Conservation (phyloP, 2,888 invertebrate species). For the Cheilosia soror region DNA sequence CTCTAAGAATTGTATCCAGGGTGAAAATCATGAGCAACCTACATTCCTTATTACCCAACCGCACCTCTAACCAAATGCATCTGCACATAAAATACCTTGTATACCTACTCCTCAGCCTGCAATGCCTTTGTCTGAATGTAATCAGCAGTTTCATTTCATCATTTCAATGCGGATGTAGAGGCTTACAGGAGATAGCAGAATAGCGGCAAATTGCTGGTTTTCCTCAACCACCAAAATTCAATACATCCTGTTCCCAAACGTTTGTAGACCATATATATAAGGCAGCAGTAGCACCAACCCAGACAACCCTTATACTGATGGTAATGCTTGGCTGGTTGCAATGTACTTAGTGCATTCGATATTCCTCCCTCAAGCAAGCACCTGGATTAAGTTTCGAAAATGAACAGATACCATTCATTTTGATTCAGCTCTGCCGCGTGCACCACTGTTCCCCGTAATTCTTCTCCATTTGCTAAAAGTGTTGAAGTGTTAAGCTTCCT, state of each 20-base stretch:
- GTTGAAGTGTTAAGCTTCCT: conserved; percentile 75
- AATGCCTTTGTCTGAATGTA: conserved; percentile 43
- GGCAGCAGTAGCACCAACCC: conserved; percentile 51
- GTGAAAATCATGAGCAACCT: no score
- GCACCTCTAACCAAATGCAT: neutral
- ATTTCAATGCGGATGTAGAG: conserved; percentile 42
- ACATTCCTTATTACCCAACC: neutral
- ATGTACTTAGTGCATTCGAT: conserved; percentile 51
- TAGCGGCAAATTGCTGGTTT: conserved; percentile 57
- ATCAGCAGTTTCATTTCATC: conserved; percentile 64
- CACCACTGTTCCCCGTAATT: neutral
- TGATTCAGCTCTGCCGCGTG: conserved; percentile 30
- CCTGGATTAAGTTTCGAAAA: conserved; percentile 72
- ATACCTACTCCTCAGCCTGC: neutral
- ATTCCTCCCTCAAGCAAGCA: conserved; percentile 47
- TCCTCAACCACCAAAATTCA: conserved; percentile 54
- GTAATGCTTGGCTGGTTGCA: conserved; percentile 31
- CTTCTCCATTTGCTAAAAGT: conserved; percentile 35
- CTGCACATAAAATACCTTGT: neutral
- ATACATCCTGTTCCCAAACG: conserved; percentile 14
- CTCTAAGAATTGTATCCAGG: no score
- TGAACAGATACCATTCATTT: conserved; percentile 68
- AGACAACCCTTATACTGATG: conserved; percentile 56
- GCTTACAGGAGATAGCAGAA: conserved; percentile 11
- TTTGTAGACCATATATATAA: conserved; percentile 24